Conservation (phyloP, 2,113 vertebrate genomes). For the Xerus inauris region DNA sequence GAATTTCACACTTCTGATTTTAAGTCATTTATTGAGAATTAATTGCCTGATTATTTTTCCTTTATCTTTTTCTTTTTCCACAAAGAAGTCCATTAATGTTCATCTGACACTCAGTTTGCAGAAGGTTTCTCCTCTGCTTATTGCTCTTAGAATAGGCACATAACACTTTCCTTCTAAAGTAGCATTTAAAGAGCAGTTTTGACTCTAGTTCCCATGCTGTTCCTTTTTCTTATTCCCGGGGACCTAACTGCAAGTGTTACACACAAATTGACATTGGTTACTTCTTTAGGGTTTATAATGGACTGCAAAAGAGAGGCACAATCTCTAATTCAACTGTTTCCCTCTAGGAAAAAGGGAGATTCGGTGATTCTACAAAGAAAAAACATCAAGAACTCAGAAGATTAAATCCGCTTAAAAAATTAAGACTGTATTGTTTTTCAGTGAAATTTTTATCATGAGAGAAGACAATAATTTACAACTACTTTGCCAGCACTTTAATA, state of each 20-base stretch:
- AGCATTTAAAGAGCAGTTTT: background rate
- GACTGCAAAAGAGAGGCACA: background rate
- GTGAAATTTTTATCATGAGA: constrained; percentile 41
- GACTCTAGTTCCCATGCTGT: background rate
- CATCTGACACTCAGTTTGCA: background rate
- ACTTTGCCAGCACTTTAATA: background rate
- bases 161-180: background rate
- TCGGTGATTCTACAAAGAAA: constrained; percentile 18
- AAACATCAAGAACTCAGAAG: constrained; percentile 21
- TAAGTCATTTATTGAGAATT: background rate
- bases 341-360: background rate
- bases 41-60: background rate
- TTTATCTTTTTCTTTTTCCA: background rate
- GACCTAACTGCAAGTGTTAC: background rate
- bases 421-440: background rate
- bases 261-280: constrained; percentile 44
- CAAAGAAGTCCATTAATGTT: background rate
- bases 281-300: constrained; percentile 51
- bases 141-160: background rate
- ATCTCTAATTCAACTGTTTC: constrained; percentile 31
- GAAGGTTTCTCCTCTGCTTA: background rate
- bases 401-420: constrained; percentile 57
- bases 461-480: background rate
- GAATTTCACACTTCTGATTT: background rate
- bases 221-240: background rate